Percentiles rank a stretch among this genome's conserved stretches.
phyloP scores from a whole-genome alignment of 2,113 vertebrate species.

The Nothoprocta perdicaria region DNA sequence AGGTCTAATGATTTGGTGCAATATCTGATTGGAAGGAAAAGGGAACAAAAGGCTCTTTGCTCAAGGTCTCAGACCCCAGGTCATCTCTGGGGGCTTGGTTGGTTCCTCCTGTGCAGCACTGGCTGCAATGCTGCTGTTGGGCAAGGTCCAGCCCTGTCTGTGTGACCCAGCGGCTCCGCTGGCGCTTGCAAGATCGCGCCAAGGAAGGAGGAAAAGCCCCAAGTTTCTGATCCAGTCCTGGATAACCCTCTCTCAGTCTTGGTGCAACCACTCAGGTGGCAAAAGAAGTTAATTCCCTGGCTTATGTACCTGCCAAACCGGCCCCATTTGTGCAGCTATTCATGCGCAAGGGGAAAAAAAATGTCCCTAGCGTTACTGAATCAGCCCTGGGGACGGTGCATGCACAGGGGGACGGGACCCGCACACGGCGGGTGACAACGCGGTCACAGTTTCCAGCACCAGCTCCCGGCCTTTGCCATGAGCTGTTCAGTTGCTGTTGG shows the following conservation, averaged over 20 bases:
- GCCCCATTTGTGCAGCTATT: background rate
- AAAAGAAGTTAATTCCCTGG: background rate
- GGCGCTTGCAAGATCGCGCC: too few species aligned
- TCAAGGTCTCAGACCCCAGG: background rate
- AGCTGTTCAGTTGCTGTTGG: too few species aligned
- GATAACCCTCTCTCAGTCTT: background rate
- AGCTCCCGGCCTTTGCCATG: too few species aligned
- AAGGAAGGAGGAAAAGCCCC: background rate
- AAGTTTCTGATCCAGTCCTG: background rate
- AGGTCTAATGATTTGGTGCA: background rate
- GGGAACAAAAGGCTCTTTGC: background rate
- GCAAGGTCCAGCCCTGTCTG: background rate
- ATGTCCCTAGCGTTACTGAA: background rate
- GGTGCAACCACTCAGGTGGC: accelerated
- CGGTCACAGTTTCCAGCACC: too few species aligned
- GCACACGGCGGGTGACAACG: too few species aligned
- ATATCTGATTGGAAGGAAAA: background rate
- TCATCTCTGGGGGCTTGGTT: background rate
- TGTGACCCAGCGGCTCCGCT: too few species aligned
- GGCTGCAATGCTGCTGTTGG: background rate
- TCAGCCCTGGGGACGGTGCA: too few species aligned
- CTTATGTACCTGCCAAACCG: accelerated
- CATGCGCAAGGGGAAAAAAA: too few species aligned
- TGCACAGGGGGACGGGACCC: too few species aligned
- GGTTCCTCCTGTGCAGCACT: background rate